phyloP scores from a whole-genome alignment of 2,113 vertebrate species.

The Sitta europaea region DNA sequence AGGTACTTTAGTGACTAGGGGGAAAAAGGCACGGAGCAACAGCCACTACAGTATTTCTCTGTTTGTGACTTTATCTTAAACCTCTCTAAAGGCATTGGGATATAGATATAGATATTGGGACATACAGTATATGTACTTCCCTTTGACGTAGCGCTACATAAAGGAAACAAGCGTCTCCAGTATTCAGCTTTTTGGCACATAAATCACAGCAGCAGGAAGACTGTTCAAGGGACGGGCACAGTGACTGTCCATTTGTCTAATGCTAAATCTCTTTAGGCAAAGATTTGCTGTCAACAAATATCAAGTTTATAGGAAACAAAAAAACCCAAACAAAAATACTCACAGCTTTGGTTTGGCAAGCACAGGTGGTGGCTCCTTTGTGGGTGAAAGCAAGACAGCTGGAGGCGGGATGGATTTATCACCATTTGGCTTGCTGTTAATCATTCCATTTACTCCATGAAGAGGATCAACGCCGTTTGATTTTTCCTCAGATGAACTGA shows the following conservation, averaged over 20 bases:
- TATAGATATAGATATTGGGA: no score
- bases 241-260: background rate
- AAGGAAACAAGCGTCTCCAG: background rate
- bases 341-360: constrained; percentile 96
- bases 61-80: background rate
- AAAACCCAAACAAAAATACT: constrained; percentile 69
- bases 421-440: constrained; percentile 65
- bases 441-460: constrained; percentile 69
- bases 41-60: background rate
- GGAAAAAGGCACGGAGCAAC: background rate
- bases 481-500: constrained; percentile 56
- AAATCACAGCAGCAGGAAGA: background rate
- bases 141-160: background rate
- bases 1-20: background rate
- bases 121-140: background rate
- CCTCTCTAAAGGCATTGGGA: background rate
- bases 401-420: constrained; percentile 58
- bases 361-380: constrained; percentile 86
- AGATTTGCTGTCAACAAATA: background rate
- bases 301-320: background rate
- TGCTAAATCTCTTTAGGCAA: background rate
- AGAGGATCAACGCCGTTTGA: constrained; percentile 60
- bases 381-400: constrained; percentile 72
- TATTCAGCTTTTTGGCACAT: background rate
- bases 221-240: background rate